Evolutionary conservation across 2,113 vertebrate species (phyloP).

Genomic region (Glaucidium brasilianum): DNA sequence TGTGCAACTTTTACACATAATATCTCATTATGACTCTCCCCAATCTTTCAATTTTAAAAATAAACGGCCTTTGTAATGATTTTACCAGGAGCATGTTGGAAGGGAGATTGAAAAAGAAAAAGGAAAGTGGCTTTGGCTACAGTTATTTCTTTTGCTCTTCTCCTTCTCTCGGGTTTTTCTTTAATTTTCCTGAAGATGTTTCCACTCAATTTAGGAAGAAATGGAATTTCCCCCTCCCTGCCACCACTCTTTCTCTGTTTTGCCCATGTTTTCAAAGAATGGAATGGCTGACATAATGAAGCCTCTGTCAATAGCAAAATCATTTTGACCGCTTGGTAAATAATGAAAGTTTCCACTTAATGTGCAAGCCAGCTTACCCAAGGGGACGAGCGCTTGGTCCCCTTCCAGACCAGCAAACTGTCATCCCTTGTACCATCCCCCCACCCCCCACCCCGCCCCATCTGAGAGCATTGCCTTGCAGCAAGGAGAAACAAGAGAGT

Average conservation of each 20-base stretch:
- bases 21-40: slow-evolving; percentile 85
- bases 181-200: slow-evolving; percentile 62
- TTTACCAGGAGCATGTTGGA: slow-evolving; percentile 80
- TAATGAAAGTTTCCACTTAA: slow-evolving; percentile 59
- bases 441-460: too few species aligned
- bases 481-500: neutral
- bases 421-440: neutral
- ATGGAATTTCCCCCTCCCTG: slow-evolving; percentile 57
- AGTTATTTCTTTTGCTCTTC: slow-evolving; percentile 54
- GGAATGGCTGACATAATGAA: slow-evolving; percentile 46
- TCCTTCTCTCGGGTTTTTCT: slow-evolving; percentile 57
- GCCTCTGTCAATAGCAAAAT: slow-evolving; percentile 61
- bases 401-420: slow-evolving; percentile 29
- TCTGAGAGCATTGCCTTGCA: neutral
- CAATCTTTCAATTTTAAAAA: slow-evolving; percentile 90
- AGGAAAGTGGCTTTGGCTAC: slow-evolving; percentile 66
- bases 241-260: slow-evolving; percentile 27
- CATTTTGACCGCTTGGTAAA: slow-evolving; percentile 45
- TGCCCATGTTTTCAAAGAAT: slow-evolving; percentile 43
- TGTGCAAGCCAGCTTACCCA: neutral
- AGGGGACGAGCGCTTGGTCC: neutral
- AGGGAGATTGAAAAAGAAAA: slow-evolving; percentile 77
- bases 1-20: slow-evolving; percentile 89
- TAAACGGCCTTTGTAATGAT: slow-evolving; percentile 85
- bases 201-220: slow-evolving; percentile 65